phyloP scores from a whole-genome alignment of 2,888 invertebrate genomes.

The Liopterus haemorrhoidalis region DNA sequence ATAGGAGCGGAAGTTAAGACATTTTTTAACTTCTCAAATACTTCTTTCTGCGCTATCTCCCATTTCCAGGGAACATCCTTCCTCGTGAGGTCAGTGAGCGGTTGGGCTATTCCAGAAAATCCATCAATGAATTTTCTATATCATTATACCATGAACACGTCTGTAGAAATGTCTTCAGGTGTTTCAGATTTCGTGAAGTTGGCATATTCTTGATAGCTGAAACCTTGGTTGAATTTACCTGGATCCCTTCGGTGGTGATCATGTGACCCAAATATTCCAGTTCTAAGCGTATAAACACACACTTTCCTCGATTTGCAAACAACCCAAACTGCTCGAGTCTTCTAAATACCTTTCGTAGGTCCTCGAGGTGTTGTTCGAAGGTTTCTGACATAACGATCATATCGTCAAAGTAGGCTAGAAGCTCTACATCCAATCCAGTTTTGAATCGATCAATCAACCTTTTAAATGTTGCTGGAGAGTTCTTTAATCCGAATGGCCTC shows the following conservation, averaged over 20 bases:
- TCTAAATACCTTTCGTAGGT: not conserved
- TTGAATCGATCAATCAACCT: too few relatives aligned
- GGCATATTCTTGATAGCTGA: not conserved
- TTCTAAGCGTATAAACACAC: not conserved
- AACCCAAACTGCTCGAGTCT: constrained; percentile 1
- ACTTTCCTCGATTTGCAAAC: not conserved
- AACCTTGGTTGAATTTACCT: not conserved
- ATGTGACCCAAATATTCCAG: constrained; percentile 2
- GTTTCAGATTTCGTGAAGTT: constrained; percentile 1
- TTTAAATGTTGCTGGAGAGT: too few relatives aligned
- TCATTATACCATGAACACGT: constrained; percentile 6
- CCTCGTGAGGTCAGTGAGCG: too few relatives aligned
- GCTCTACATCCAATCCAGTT: too few relatives aligned
- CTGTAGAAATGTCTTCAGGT: constrained; percentile 8
- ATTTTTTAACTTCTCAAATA: too few relatives aligned
- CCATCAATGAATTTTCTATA: too few relatives aligned
- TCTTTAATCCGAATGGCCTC: too few relatives aligned
- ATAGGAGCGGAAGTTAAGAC: too few relatives aligned
- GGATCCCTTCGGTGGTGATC: not conserved
- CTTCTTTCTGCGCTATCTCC: too few relatives aligned
- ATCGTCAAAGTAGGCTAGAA: constrained; percentile 8
- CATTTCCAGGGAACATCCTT: too few relatives aligned
- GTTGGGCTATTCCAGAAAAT: too few relatives aligned
- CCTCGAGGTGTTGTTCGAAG: not conserved
- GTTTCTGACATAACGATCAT: not conserved